These are phyloP conservation scores for Euphonia xanthogaster DNA, from an alignment of 2,797 vertebrate species.

Conservation along the genomic window DNA sequence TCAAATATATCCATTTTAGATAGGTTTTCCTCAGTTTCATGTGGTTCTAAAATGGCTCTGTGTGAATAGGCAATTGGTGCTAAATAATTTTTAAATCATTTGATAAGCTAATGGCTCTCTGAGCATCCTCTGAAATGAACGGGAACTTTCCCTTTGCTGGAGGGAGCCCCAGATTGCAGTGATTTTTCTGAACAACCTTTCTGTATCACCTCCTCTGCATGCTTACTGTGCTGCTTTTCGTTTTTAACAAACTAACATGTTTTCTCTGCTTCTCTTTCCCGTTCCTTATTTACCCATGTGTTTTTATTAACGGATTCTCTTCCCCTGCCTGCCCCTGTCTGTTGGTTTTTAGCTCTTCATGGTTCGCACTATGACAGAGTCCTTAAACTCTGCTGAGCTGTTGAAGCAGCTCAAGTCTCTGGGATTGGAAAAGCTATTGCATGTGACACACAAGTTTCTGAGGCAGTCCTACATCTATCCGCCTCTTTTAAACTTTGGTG, in stretches of 20 bases:
- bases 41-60: neutral
- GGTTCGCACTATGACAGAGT: slow-evolving; percentile 84
- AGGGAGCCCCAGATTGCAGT: neutral
- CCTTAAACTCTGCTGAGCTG: slow-evolving; percentile 83
- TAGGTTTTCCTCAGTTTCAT: neutral
- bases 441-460: slow-evolving; percentile 85
- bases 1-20: neutral
- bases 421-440: slow-evolving; percentile 84
- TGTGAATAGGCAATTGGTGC: neutral
- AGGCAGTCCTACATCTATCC: slow-evolving; percentile 84
- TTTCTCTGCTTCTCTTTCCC: slow-evolving; percentile 65
- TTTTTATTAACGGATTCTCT: slow-evolving; percentile 74
- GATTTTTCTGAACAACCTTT: neutral
- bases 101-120: neutral
- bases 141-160: neutral
- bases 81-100: neutral
- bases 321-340: slow-evolving; percentile 75
- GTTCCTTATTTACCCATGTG: slow-evolving; percentile 56
- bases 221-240: slow-evolving; percentile 21
- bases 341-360: slow-evolving; percentile 84
- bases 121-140: neutral
- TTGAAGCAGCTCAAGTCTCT: slow-evolving; percentile 83
- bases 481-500: slow-evolving; percentile 84
- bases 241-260: slow-evolving; percentile 70
- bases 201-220: neutral